phyloP scores from a whole-genome alignment of 2,797 vertebrate species.

The Iguana delicatissima region DNA sequence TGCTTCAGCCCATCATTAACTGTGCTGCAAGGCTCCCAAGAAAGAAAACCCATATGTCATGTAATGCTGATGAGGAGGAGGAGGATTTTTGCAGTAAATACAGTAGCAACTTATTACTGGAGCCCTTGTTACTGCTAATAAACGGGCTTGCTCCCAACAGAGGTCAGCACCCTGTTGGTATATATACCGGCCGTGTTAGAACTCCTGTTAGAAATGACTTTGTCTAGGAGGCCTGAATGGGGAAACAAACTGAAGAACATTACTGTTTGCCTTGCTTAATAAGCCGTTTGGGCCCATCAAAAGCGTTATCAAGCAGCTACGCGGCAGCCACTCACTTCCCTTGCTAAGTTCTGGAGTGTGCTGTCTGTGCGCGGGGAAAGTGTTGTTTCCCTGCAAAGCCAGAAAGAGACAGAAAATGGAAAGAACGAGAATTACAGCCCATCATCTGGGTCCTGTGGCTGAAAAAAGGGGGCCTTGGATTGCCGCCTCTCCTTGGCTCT shows the following conservation, averaged over 20 bases:
- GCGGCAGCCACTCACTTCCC: conserved; percentile 13
- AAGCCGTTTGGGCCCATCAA: neutral
- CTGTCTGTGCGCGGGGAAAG: no score
- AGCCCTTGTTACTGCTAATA: neutral
- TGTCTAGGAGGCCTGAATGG: conserved; percentile 19
- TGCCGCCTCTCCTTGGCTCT: conserved; percentile 83
- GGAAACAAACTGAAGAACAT: neutral
- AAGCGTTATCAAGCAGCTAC: conserved; percentile 37
- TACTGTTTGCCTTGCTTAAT: conserved; percentile 47
- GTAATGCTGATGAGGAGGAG: neutral
- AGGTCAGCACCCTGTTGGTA: neutral
- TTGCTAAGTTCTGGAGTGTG: neutral
- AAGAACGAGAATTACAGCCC: conserved; percentile 48
- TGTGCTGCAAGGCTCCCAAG: conserved; percentile 49
- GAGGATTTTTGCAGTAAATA: neutral
- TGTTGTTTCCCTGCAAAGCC: conserved; percentile 54
- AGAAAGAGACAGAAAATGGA: neutral
- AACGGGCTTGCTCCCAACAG: neutral
- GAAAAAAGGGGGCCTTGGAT: conserved; percentile 69
- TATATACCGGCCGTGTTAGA: neutral
- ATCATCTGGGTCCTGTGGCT: conserved; percentile 48
- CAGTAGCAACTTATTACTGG: neutral
- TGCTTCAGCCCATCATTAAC: conserved; percentile 51
- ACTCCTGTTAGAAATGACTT: conserved; percentile 20
- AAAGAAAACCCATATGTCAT: neutral